Conservation (phyloP, 2,888 invertebrate genomes). For the Synergus laeviventris region DNA sequence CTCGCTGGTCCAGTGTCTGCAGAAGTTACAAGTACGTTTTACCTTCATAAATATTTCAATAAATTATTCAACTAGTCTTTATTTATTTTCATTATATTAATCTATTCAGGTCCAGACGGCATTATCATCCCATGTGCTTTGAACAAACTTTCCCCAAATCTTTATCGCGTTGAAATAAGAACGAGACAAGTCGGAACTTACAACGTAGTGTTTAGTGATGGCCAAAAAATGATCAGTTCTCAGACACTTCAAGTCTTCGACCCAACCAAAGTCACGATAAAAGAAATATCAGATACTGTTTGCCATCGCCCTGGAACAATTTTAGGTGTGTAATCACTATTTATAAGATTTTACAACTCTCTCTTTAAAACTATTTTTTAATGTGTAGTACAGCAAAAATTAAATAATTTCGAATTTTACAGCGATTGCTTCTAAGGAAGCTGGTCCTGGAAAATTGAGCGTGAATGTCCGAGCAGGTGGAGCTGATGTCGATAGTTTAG, state of each 20-base stretch:
- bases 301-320: constrained; percentile 90
- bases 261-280: constrained; percentile 84
- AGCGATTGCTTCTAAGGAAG: constrained; percentile 85
- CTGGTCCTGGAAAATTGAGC: constrained; percentile 90
- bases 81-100: constrained; percentile 20
- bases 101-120: constrained; percentile 77
- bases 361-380: constrained; percentile 5
- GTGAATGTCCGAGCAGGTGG: constrained; percentile 90
- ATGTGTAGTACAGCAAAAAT: neutral
- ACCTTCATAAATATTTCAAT: neutral
- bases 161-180: constrained; percentile 83
- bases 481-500: constrained; percentile 87
- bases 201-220: constrained; percentile 82
- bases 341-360: constrained; percentile 19
- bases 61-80: neutral
- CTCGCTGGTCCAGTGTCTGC: constrained; percentile 75
- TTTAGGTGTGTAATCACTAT: constrained; percentile 78
- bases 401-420: constrained; percentile 50
- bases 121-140: constrained; percentile 75
- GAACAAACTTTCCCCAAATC: constrained; percentile 82
- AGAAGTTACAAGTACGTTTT: constrained; percentile 76
- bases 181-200: constrained; percentile 87
- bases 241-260: constrained; percentile 86
- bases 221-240: constrained; percentile 79
- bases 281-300: constrained; percentile 86